phyloP scores from a whole-genome alignment of 2,113 vertebrate genomes.

The Sinocyclocheilus anophthalmus region DNA sequence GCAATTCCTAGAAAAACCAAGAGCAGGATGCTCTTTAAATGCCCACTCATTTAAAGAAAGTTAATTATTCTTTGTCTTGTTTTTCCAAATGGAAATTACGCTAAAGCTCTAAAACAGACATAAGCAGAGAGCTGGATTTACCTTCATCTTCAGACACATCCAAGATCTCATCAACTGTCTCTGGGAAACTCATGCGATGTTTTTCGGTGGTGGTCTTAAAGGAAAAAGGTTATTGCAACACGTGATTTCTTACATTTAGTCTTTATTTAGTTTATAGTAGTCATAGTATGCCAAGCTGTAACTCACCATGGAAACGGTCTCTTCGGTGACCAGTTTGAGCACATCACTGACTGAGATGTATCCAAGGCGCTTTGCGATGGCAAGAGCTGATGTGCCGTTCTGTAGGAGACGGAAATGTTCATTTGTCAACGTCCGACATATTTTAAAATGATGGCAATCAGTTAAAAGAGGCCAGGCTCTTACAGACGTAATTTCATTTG shows the following conservation, averaged over 20 bases:
- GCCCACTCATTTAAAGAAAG: conserved; percentile 3
- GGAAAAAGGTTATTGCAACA: not conserved
- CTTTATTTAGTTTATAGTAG: not conserved
- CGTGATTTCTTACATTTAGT: not conserved
- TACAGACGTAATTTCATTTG: conserved; percentile 90
- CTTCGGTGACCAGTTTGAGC: conserved; percentile 91
- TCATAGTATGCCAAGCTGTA: not conserved
- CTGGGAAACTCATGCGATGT: conserved; percentile 95
- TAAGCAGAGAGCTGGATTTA: conserved; percentile 61
- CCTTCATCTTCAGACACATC: conserved; percentile 98
- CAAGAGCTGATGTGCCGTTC: conserved; percentile 91
- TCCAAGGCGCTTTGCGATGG: conserved; percentile 78
- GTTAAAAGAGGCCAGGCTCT: conserved; percentile 58
- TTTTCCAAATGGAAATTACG: not conserved
- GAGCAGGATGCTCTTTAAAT: conserved; percentile 51
- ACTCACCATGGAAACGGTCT: conserved; percentile 82
- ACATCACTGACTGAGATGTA: conserved; percentile 88
- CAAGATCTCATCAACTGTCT: conserved; percentile 93
- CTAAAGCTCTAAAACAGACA: not conserved
- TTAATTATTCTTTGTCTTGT: not conserved
- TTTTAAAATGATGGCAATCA: not conserved
- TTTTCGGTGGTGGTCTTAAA: conserved; percentile 82
- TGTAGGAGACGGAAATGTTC: conserved; percentile 59
- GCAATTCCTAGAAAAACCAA: conserved; percentile 77
- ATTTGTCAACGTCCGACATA: not conserved